These are phyloP conservation scores for Coreoperca whiteheadi DNA, from an alignment of 2,113 vertebrate species.

Conservation along the genomic window DNA sequence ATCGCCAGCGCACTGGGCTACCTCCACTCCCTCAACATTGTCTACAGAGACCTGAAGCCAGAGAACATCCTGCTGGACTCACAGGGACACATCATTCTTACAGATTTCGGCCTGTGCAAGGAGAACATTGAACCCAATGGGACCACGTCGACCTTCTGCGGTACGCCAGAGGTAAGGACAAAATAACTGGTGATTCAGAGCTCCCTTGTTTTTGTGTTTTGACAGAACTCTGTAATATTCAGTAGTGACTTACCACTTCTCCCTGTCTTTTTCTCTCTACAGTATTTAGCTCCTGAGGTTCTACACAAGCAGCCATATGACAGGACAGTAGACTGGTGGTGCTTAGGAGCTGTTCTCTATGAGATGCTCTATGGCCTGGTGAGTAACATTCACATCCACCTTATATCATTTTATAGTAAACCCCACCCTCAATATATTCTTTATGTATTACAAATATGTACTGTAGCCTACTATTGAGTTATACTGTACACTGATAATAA, in stretches of 20 bases:
- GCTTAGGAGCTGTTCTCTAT: constrained; percentile 96
- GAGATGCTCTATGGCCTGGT: constrained; percentile 99
- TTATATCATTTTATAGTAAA: not conserved
- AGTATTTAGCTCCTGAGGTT: constrained; percentile 99
- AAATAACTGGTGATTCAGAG: not conserved
- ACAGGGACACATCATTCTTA: constrained; percentile 97
- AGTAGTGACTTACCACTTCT: not conserved
- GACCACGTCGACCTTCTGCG: constrained; percentile 98
- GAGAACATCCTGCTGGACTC: constrained; percentile 98
- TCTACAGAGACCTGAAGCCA: constrained; percentile 98
- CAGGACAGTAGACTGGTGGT: constrained; percentile 99
- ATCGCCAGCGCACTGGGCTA: constrained; percentile 98
- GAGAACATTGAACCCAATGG: constrained; percentile 98
- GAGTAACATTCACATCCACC: constrained; percentile 65
- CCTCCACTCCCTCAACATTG: constrained; percentile 97
- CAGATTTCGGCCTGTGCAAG: constrained; percentile 98
- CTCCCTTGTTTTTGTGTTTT: not conserved
- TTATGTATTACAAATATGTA: not conserved
- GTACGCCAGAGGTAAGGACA: constrained; percentile 93
- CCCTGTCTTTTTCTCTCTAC: constrained; percentile 33
- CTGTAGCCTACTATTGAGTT: not conserved
- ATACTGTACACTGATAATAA: not conserved
- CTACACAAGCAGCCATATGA: constrained; percentile 99
- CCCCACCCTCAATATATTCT: not conserved
- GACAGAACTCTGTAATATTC: not conserved